Conservation (phyloP, 2,113 vertebrate genomes). For the Junco hyemalis region DNA sequence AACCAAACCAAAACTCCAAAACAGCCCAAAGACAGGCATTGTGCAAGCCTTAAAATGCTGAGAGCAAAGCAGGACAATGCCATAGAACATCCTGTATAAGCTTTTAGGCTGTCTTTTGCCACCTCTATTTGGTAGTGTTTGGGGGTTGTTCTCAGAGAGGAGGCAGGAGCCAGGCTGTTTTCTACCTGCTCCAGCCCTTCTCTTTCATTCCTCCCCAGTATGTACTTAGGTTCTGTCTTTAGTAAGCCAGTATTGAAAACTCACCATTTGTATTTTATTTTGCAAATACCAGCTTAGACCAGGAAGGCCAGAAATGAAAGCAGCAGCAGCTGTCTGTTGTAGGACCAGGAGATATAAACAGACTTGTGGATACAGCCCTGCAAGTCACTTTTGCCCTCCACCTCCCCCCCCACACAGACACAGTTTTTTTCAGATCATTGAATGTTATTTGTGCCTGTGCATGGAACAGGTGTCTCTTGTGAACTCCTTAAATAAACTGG, state of each 20-base stretch:
- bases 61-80: neutral
- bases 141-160: neutral
- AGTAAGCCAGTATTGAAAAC: neutral
- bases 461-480: conserved; percentile 68
- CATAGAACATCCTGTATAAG: neutral
- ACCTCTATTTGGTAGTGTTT: neutral
- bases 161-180: neutral
- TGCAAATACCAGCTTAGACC: neutral
- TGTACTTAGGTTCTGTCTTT: neutral
- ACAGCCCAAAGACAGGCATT: neutral
- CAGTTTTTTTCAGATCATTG: neutral
- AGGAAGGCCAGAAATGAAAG: neutral
- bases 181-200: neutral
- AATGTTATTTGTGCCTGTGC: conserved; percentile 47
- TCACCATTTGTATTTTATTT: neutral
- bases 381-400: neutral
- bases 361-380: neutral
- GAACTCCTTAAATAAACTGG: conserved; percentile 65
- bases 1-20: neutral
- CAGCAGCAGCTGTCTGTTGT: neutral
- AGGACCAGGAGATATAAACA: neutral
- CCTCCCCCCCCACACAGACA: neutral
- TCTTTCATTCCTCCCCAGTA: neutral
- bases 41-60: neutral
- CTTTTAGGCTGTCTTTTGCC: neutral